Conservation (phyloP, 2,797 vertebrate genomes). For the Enteromius argenteus region DNA sequence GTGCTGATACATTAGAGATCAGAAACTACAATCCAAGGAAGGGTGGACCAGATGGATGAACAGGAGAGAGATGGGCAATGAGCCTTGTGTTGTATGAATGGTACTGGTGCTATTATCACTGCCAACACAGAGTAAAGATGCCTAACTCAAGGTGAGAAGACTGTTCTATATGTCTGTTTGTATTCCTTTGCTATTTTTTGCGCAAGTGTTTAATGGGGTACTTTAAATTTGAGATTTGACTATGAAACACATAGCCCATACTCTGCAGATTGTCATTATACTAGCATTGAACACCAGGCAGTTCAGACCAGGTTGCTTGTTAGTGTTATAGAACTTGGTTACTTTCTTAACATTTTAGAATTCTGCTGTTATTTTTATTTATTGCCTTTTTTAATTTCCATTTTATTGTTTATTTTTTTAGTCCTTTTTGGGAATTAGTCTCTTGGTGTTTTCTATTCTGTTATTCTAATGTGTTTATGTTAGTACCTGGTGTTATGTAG, state of each 20-base stretch:
- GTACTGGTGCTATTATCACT: conserved; percentile 39
- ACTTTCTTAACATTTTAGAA: conserved; percentile 5
- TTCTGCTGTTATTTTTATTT: not conserved
- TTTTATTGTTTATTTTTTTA: not conserved
- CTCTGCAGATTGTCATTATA: not conserved
- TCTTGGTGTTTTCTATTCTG: conserved; percentile 1
- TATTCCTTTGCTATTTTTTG: conserved; percentile 12
- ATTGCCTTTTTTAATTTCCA: not conserved
- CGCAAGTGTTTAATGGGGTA: not conserved
- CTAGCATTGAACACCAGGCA: conserved; percentile 12
- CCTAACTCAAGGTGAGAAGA: not conserved
- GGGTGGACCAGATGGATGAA: not conserved
- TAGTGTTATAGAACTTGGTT: not conserved
- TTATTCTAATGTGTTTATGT: not conserved
- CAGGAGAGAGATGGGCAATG: conserved; percentile 6
- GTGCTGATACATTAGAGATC: not conserved
- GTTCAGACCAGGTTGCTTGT: not conserved
- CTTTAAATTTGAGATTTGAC: not conserved
- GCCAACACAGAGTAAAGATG: conserved; percentile 32
- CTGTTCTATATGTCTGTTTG: conserved; percentile 9
- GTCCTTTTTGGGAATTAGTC: not conserved
- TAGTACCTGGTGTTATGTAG: conserved; percentile 20
- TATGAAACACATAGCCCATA: conserved; percentile 1
- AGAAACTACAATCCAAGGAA: not conserved
- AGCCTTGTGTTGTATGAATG: not conserved